Base-by-base conservation (phyloP, 2,888 invertebrate species). In the Operophtera brumata region DNA sequence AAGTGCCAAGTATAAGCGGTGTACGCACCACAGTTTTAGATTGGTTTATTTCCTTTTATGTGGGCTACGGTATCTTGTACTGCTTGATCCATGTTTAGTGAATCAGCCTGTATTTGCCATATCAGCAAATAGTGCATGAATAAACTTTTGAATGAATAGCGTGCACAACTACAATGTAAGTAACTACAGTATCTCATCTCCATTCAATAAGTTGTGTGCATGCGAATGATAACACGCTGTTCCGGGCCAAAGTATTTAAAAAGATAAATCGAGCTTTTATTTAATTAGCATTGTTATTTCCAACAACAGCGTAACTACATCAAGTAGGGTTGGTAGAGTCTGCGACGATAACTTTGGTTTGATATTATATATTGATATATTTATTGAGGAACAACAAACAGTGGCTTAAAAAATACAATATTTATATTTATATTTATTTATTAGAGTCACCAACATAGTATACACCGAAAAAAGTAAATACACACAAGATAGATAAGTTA, bases 221-320 rank as follows among this genome's bases (percentile, higher is more conserved):
- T 34, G 10, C 10, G 14, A 34, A 32, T 41, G 55, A 61, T 56
- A 62, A 47, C 37, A 37, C 44, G 11, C 40, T 48, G 49, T 59
- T 54, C 60, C 54, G 53, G 57, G 55, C 60, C 57, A 28, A 35
- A 6, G 40, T 28, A 42, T 47, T 28, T 10, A 14, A 46, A 47
- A 52, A 34, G 52, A 59, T 52, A 56, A 48, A 63, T 46, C 9
- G 11, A 40, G 32, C 44, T 32, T 48, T 11, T 44, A 47, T 55
- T 51, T 34, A 54, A 53, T 51, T 55, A 9, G 7, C 41, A 46
- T 34, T 41, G 42, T 40, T 40, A 35, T 39, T 37, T 42, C 14
- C 39, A 50, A 43, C 34, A 41, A 34, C 36, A 12, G 11, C n/a
- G n/a, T 9, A 20, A 3, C 20, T 20, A 20, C 20, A n/a, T n/a